Conservation (phyloP, 2,888 invertebrate species). For the Trypoxylon attenuatum region DNA sequence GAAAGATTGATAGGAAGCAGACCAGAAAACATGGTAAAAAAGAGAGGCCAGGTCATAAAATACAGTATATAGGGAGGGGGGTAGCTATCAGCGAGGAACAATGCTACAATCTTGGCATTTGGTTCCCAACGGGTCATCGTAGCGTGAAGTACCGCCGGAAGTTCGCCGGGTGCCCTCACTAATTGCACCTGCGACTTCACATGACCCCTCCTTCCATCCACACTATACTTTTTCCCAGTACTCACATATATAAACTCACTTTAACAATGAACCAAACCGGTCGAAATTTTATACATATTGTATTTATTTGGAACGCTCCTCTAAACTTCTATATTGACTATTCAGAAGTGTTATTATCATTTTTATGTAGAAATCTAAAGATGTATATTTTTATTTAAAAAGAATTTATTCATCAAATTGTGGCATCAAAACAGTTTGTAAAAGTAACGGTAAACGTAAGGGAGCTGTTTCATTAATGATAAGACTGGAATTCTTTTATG, state of each 20-base stretch:
- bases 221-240: conserved; percentile 6
- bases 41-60: conserved; percentile 2
- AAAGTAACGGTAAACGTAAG: no score
- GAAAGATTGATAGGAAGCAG: neutral
- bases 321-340: no score
- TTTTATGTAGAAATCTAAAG: no score
- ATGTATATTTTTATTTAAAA: no score
- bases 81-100: conserved; percentile 63
- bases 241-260: conserved; percentile 7
- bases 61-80: conserved; percentile 35
- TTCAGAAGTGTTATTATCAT: no score
- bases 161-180: conserved; percentile 69
- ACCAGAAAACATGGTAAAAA: neutral
- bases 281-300: neutral
- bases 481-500: no score
- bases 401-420: no score
- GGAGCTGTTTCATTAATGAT: no score
- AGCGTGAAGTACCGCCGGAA: conserved; percentile 70
- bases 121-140: conserved; percentile 67
- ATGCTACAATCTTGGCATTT: conserved; percentile 66
- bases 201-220: conserved; percentile 64
- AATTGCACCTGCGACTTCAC: conserved; percentile 69
- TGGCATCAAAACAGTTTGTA: no score
- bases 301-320: no score
- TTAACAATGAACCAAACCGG: conserved; percentile 1